phyloP scores from a whole-genome alignment of 2,888 invertebrate genomes.

The Spilosoma lubricipeda region DNA sequence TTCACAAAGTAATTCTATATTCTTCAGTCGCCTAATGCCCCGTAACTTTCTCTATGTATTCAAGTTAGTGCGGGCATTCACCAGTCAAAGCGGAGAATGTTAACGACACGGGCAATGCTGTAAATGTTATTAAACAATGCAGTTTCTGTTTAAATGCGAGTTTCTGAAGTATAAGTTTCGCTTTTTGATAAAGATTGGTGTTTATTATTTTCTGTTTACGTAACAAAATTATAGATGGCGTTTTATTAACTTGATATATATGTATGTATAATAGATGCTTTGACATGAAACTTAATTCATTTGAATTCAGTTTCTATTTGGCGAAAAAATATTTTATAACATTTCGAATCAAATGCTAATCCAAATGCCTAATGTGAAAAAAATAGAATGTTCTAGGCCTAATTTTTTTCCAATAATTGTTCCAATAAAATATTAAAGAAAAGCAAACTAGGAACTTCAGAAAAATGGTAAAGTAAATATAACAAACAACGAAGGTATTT shows the following conservation, averaged over 20 bases:
- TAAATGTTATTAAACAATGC: conserved; percentile 38
- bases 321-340: too few species aligned
- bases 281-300: too few species aligned
- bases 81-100: conserved; percentile 1
- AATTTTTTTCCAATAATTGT: not conserved
- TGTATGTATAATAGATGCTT: too few species aligned
- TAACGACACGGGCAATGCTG: conserved; percentile 27
- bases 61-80: not conserved
- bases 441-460: not conserved
- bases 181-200: not conserved
- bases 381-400: too few species aligned
- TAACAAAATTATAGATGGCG: not conserved
- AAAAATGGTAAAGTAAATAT: conserved; percentile 10
- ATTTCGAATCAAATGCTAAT: too few species aligned
- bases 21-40: not conserved
- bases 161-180: conserved; percentile 3
- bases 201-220: not conserved
- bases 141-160: conserved; percentile 24
- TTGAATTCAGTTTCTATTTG: not conserved
- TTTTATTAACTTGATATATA: too few species aligned
- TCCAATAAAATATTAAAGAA: not conserved
- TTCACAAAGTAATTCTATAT: not conserved
- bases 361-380: too few species aligned
- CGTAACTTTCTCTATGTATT: not conserved
- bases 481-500: conserved; percentile 46